Conservation (phyloP, 2,113 vertebrate species). For the Elephas maximus region DNA sequence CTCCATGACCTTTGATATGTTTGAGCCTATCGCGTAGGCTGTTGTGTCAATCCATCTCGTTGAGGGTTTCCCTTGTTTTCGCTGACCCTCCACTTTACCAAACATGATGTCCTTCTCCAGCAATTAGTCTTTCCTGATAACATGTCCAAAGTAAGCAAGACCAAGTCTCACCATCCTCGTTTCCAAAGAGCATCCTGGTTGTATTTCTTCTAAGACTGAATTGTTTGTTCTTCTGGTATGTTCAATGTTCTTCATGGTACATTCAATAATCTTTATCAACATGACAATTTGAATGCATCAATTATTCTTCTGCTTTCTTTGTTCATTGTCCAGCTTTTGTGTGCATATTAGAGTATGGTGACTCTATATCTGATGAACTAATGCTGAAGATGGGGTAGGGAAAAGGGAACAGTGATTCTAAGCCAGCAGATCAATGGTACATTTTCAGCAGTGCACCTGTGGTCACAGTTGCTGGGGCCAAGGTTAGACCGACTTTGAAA, state of each 20-base stretch:
- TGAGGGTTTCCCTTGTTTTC: neutral
- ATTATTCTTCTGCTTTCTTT: too few relatives aligned
- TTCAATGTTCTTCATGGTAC: too few relatives aligned
- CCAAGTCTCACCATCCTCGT: neutral
- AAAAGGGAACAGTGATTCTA: neutral
- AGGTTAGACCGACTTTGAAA: neutral
- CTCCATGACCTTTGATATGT: neutral
- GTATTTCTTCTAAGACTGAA: neutral
- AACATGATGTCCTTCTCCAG: neutral
- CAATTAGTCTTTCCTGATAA: neutral
- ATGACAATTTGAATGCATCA: too few relatives aligned
- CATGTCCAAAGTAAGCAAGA: neutral
- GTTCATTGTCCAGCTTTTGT: too few relatives aligned
- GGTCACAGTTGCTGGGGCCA: neutral
- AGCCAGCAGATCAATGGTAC: neutral
- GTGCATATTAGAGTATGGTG: neutral
- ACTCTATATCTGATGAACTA: neutral
- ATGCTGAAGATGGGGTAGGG: neutral
- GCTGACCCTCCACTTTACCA: neutral
- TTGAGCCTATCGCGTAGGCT: neutral
- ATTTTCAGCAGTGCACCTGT: neutral
- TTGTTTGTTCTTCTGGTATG: too few relatives aligned
- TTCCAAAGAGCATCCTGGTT: neutral
- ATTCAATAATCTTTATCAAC: too few relatives aligned
- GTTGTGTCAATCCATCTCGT: neutral